Evolutionary conservation across 2,888 invertebrate species (phyloP), one percentile per base, ranked within the genome.

Genomic region (Hesperia comma): DNA sequence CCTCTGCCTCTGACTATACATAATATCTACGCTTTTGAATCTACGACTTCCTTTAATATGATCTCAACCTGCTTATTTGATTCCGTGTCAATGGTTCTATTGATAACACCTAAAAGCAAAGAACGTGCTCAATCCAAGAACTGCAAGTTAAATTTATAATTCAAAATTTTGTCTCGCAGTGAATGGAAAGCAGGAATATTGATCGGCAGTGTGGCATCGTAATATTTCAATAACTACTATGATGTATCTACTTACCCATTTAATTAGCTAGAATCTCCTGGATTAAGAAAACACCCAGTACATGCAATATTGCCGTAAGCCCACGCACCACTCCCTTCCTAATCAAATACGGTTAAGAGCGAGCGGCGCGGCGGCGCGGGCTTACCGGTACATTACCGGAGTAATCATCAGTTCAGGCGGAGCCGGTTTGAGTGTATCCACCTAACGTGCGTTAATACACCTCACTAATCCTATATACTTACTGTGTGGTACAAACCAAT

Each of bases 381-480:
- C 43, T 58, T 58, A 60, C 46, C 15, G 43, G 15, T 33, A 32
- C 60, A 60, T 46, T 33, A 46, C 12, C 32, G 12, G 17, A 32
- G 46, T 60, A 46, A 46, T 60, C 46, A 15, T 43, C 17, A 15
- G 60, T 46, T 46, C 46, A 49, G 33, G 7, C 8, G 43, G 5
- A 43, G 21, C 19, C 37, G 7, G 21, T 26, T 41, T n/a, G n/a
- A 41, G 26, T n/a, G 19, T 19, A 49, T 57, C 41, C 19, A 58
- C 57, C 41, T 10, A 43, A 58, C 68, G 68, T 68, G 60, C 61
- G 67, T 43, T 61, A 55, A 62, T 41, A 33, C 51, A 40, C 41
- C 53, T 58, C 41, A 17, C 61, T 61, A 61, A 56, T 49, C 17
- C 61, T 40, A n/a, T 37, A 40, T 49, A 19, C 7, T 37, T 12